These are phyloP conservation scores for Martes flavigula DNA, from an alignment of 2,797 vertebrate species.

Conservation along the genomic window DNA sequence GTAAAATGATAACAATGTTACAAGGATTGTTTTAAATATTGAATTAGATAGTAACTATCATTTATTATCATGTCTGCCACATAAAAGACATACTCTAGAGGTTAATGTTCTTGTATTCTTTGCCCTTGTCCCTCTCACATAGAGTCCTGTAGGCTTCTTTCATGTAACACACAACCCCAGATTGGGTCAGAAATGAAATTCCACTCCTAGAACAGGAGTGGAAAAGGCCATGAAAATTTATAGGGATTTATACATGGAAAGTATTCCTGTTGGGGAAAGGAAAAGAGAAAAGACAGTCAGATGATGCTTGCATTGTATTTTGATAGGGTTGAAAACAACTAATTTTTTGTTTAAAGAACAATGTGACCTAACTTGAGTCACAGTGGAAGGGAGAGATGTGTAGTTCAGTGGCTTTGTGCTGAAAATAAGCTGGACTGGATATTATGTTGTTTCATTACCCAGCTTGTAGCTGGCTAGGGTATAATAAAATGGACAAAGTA, in stretches of 20 bases:
- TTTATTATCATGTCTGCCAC: background rate
- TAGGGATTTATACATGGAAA: background rate
- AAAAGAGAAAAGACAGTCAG: background rate
- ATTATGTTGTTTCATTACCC: background rate
- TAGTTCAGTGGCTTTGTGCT: background rate
- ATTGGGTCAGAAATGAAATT: background rate
- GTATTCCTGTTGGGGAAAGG: background rate
- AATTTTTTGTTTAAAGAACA: background rate
- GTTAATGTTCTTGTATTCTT: background rate
- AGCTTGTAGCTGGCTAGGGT: background rate
- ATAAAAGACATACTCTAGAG: background rate
- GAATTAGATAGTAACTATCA: background rate
- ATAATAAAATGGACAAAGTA: background rate
- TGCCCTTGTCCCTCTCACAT: background rate
- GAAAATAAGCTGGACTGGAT: background rate
- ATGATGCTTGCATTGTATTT: background rate
- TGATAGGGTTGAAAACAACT: background rate
- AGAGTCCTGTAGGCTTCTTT: background rate
- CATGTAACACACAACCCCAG: background rate
- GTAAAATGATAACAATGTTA: conserved; percentile 9
- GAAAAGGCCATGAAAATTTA: background rate
- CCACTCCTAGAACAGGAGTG: background rate
- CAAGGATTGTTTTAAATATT: background rate
- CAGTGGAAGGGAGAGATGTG: background rate
- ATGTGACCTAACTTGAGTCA: background rate